These are phyloP conservation scores for Drosophila imparisetae DNA, from an alignment of 2,888 invertebrate species.

Conservation along the genomic window DNA sequence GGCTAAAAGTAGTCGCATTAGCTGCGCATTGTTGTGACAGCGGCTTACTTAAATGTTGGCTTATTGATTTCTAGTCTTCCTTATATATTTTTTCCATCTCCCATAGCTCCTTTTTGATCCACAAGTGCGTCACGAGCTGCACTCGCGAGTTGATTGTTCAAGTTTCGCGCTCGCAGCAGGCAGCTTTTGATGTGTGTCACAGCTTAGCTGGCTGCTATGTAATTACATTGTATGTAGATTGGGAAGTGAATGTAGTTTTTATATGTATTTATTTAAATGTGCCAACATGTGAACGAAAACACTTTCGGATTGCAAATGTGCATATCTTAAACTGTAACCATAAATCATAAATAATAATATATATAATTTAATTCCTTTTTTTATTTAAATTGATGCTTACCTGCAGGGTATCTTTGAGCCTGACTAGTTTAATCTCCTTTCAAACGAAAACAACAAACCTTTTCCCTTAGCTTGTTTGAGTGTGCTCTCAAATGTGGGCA, in stretches of 20 bases:
- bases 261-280: constrained; percentile 13
- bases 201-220: constrained; percentile 35
- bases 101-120: constrained; percentile 11
- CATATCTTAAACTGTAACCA: neutral
- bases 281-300: constrained; percentile 9
- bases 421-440: neutral
- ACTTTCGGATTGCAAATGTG: neutral
- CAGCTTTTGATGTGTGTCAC: constrained; percentile 14
- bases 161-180: constrained; percentile 28
- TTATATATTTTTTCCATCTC: neutral
- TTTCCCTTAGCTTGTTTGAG: constrained; percentile 5
- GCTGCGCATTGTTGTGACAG: constrained; percentile 61
- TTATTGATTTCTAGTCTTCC: constrained; percentile 60
- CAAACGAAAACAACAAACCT: neutral
- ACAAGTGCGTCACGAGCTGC: constrained; percentile 55
- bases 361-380: neutral
- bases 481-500: constrained; percentile 18
- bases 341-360: neutral
- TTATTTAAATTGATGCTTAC: neutral
- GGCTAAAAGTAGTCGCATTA: constrained; percentile 42
- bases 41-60: constrained; percentile 67
- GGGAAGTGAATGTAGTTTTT: constrained; percentile 23
- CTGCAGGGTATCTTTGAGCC: neutral
- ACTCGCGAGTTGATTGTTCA: constrained; percentile 35
- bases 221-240: constrained; percentile 5